Evolutionary conservation across 2,113 vertebrate genomes (phyloP).

Genomic region (Oceanodroma tethys): DNA sequence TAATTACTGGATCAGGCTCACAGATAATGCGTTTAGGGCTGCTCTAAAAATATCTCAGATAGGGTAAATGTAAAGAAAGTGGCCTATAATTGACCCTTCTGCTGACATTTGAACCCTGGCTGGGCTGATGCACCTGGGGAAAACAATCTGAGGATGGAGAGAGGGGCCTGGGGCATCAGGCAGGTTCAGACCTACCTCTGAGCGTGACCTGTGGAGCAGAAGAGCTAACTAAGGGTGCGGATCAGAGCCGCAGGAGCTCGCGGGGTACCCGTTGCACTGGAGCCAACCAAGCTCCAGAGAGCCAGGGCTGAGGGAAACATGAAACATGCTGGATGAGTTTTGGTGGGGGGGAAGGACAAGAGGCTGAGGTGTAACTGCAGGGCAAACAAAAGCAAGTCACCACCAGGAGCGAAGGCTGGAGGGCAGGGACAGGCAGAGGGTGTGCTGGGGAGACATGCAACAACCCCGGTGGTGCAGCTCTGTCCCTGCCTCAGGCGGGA

Average conservation of each 20-base stretch:
- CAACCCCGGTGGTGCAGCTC: neutral
- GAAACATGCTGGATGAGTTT: neutral
- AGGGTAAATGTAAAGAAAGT: conserved; percentile 25
- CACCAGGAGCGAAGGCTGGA: neutral
- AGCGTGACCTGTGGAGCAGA: neutral
- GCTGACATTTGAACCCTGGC: conserved; percentile 4
- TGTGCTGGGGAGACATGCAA: neutral
- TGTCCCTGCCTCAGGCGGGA: neutral
- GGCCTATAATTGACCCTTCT: conserved; percentile 17
- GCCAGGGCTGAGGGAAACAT: neutral
- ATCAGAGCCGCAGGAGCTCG: neutral
- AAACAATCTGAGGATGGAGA: neutral
- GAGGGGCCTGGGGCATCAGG: neutral
- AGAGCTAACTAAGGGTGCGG: neutral
- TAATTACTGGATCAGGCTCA: conserved; percentile 10
- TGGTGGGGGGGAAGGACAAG: neutral
- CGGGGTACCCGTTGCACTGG: rapidly evolving
- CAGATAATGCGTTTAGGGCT: conserved; percentile 17
- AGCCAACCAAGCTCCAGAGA: neutral
- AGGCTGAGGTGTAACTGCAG: neutral
- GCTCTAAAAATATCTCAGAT: conserved; percentile 16
- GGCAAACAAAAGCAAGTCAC: neutral
- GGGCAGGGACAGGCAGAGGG: neutral
- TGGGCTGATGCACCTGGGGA: neutral
- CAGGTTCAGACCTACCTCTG: neutral